A percentile compares a stretch with the other conserved stretches of the same genome.
Conservation (phyloP, 2,888 invertebrate species). For the Teleogryllus oceanicus region DNA sequence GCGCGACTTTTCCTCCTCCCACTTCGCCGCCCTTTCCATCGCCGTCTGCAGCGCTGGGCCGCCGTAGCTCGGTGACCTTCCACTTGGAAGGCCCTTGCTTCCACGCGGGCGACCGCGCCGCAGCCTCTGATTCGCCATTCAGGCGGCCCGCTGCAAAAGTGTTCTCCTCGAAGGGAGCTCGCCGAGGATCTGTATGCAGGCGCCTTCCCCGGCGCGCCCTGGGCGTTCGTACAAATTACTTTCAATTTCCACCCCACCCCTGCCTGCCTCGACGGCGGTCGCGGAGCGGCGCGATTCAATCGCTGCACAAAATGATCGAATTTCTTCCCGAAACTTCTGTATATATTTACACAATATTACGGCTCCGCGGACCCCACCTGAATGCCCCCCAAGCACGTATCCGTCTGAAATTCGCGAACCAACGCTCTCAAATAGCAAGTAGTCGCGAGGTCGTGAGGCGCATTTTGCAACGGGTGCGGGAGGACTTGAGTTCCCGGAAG, state of each 20-base stretch:
- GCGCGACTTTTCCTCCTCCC: too few relatives aligned
- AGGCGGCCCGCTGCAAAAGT: too few relatives aligned
- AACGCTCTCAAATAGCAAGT: not conserved
- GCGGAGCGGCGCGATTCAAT: not conserved
- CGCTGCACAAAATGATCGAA: not conserved
- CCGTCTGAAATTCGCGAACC: not conserved
- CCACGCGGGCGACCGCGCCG: too few relatives aligned
- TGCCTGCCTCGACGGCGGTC: not conserved
- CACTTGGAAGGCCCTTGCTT: too few relatives aligned
- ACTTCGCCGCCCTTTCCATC: too few relatives aligned
- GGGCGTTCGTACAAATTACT: not conserved
- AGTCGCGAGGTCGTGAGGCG: not conserved
- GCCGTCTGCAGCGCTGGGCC: too few relatives aligned
- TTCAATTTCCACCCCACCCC: not conserved
- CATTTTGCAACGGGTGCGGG: not conserved
- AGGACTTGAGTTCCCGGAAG: not conserved
- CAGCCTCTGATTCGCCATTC: too few relatives aligned
- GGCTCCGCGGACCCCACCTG: not conserved
- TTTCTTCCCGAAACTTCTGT: constrained; percentile 3
- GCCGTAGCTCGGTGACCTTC: too few relatives aligned
- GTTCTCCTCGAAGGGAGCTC: too few relatives aligned
- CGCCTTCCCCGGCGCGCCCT: too few relatives aligned
- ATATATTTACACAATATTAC: constrained; percentile 2
- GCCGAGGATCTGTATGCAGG: too few relatives aligned
- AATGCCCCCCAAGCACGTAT: not conserved